Evolutionary conservation across 92 coral and sea anemone species (phyloP), one percentile per base, ranked within the genome.

Genomic region (Palythoa caribaeorum): DNA sequence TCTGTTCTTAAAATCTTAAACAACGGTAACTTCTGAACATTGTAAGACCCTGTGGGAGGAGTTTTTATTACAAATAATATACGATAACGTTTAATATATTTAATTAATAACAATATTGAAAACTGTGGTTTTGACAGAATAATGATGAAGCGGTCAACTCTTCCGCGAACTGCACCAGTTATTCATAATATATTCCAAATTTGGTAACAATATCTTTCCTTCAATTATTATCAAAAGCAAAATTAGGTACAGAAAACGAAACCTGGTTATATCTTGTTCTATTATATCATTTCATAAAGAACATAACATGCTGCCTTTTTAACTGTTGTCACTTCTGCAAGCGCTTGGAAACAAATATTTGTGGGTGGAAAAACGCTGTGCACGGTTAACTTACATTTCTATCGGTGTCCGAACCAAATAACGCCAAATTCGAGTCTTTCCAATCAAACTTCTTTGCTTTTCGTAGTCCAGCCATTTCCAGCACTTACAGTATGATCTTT

Each of bases 391-490:
- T 88, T 85, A 94, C 98, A 76, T 96, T 87, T 89, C 87, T 96
- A 81, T 96, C 98, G 0, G 90, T 35, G 55, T 96, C 98, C 1
- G 98, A 90, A 55, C 98, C 98, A 89, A 96, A 93, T 71, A 94
- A 83, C 12, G 96, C 95, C 71, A 96, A 71, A 81, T 96, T 96
- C 78, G 96, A 90, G 72, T 96, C 98, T 83, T 96, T 93, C 96
- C 96, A 90, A 76, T 96, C 94, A 38, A 90, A 93, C 20, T 94
- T 79, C 90, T 96, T 96, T 11, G 98, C 91, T 87, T 96, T 96
- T 65, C 77, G 87, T 35, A 93, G 87, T 2, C 98, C 98, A 84
- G 95, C 73, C 98, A 96, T 96, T 59, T 63, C 87, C 48, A 68
- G 71, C 2, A 36, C 9, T 16, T 20, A 13, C 21, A 38, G 71